A percentile compares a stretch with the other conserved stretches of the same genome.
Conservation (phyloP, 2,113 vertebrate genomes). For the Cololabis saira region DNA sequence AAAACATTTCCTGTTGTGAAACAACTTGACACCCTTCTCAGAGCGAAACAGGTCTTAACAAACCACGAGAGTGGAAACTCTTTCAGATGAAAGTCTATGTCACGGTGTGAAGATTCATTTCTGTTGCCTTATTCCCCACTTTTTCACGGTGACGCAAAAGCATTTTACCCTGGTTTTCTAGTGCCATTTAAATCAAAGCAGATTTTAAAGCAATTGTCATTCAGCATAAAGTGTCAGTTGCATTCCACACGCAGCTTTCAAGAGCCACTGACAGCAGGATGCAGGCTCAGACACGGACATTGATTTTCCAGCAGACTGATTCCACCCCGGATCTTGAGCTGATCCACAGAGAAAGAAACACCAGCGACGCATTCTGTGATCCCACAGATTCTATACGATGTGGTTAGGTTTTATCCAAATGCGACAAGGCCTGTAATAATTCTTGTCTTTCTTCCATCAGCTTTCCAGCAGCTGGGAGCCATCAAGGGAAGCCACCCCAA, state of each 20-base stretch:
- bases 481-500: constrained; percentile 82
- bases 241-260: constrained; percentile 61
- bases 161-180: constrained; percentile 25
- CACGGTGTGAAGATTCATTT: constrained; percentile 18
- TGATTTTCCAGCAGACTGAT: constrained; percentile 73
- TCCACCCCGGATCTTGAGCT: constrained; percentile 55
- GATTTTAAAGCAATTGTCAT: constrained; percentile 46
- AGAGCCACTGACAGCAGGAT: constrained; percentile 63
- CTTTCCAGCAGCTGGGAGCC: constrained; percentile 80
- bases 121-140: not conserved
- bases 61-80: constrained; percentile 43
- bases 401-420: constrained; percentile 78
- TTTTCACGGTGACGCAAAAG: constrained; percentile 14
- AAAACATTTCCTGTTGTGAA: constrained; percentile 77
- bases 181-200: constrained; percentile 42
- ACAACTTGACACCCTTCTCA: constrained; percentile 42
- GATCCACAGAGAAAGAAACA: constrained; percentile 59
- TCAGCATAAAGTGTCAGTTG: constrained; percentile 60
- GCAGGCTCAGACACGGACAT: constrained; percentile 61
- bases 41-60: constrained; percentile 54
- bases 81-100: constrained; percentile 23
- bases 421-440: constrained; percentile 80
- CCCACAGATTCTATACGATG: constrained; percentile 72
- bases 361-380: constrained; percentile 72
- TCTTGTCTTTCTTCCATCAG: constrained; percentile 79